A percentile compares a stretch with the other conserved stretches of the same genome.
These are phyloP conservation scores for Noctua comes DNA, from an alignment of 2,888 invertebrate species.

Conservation along the genomic window DNA sequence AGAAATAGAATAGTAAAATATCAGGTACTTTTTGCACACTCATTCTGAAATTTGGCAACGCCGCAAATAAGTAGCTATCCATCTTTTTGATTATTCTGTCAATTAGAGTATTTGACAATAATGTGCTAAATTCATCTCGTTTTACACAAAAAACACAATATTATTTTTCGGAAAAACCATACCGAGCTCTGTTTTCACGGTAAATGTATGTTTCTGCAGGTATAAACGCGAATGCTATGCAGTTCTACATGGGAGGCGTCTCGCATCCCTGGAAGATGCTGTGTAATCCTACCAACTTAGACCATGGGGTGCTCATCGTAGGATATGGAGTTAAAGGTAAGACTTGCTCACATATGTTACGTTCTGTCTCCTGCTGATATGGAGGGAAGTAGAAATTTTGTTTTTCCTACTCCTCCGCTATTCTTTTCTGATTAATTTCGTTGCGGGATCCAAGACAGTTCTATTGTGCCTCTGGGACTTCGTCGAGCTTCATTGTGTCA, in stretches of 20 bases:
- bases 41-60: neutral
- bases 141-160: neutral
- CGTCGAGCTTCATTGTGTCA: too few relatives aligned
- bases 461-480: too few relatives aligned
- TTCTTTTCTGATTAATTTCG: too few relatives aligned
- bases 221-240: conserved; percentile 99
- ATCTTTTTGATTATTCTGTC: neutral
- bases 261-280: conserved; percentile 97
- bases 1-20: neutral
- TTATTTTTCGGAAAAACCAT: neutral
- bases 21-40: neutral
- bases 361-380: too few relatives aligned
- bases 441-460: too few relatives aligned
- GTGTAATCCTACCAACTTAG: conserved; percentile 94
- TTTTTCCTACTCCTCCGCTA: too few relatives aligned
- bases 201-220: conserved; percentile 75
- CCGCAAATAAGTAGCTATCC: neutral
- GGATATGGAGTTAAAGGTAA: conserved; percentile 93
- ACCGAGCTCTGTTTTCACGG: neutral
- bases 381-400: too few relatives aligned
- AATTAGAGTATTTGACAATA: neutral
- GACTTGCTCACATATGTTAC: neutral
- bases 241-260: conserved; percentile 98
- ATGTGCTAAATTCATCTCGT: neutral
- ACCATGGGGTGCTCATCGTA: conserved; percentile 99